These are phyloP conservation scores for Mallateleia sp. DNA, from an alignment of 2,888 invertebrate genomes.

Conservation along the genomic window DNA sequence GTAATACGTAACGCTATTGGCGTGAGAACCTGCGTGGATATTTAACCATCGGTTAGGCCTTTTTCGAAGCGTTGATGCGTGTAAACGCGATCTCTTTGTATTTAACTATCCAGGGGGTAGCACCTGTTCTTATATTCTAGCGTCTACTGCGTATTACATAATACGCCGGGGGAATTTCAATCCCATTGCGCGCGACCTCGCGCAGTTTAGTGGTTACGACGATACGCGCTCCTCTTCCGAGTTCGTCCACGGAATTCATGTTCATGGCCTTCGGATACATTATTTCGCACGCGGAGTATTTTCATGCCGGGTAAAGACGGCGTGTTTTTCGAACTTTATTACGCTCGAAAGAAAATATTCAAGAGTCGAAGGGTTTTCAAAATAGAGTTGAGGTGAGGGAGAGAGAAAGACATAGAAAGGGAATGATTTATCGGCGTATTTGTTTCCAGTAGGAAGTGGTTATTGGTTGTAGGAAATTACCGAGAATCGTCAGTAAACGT, in stretches of 20 bases:
- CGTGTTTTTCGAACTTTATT: conserved; percentile 36
- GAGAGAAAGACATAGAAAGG: neutral
- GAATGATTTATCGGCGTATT: conserved; percentile 40
- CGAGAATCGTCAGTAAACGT: conserved; percentile 34
- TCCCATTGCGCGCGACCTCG: conserved; percentile 35
- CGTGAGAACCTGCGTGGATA: conserved; percentile 35
- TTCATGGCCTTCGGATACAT: conserved; percentile 32
- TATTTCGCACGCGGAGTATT: conserved; percentile 27
- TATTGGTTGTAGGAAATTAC: conserved; percentile 37
- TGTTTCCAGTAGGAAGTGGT: conserved; percentile 54
- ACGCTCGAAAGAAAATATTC: conserved; percentile 9
- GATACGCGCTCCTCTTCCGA: conserved; percentile 28
- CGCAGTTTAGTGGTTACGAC: conserved; percentile 34
- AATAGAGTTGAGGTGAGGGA: conserved; percentile 3
- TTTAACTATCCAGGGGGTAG: conserved; percentile 26
- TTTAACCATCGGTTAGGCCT: conserved; percentile 2
- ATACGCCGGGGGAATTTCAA: conserved; percentile 47
- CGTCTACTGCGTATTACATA: conserved; percentile 42
- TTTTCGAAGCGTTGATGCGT: conserved; percentile 28
- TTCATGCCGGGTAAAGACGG: neutral
- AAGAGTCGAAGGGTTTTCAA: conserved; percentile 1
- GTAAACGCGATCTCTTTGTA: conserved; percentile 32
- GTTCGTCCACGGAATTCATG: conserved; percentile 27
- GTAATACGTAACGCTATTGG: conserved; percentile 29
- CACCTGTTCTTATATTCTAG: conserved; percentile 42